A percentile compares a stretch with the other conserved stretches of the same genome.
Conservation (phyloP, 53 echinoderm and acorn worm genomes). For the Echinometra lucunter region DNA sequence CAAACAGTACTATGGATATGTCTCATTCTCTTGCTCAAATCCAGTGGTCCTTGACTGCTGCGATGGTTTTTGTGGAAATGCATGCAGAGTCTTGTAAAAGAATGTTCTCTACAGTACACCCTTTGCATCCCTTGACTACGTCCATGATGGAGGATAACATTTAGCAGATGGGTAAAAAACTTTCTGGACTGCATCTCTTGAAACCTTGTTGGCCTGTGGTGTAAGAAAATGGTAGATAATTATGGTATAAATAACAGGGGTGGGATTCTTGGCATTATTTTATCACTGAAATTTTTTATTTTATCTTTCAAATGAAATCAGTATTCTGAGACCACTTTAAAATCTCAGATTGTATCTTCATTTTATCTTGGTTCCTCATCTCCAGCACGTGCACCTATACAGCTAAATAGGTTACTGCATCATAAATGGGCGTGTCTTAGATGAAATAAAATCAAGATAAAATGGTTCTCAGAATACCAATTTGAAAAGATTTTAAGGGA, state of each 20-base stretch:
- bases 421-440: too few species aligned
- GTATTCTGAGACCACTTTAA: too few species aligned
- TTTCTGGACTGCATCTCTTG: slow-evolving; percentile 6
- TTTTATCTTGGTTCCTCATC: too few species aligned
- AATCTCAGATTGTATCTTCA: too few species aligned
- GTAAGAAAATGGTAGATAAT: not conserved
- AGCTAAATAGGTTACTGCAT: too few species aligned
- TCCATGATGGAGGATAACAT: not conserved
- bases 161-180: not conserved
- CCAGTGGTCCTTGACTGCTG: not conserved
- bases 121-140: not conserved
- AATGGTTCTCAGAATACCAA: too few species aligned
- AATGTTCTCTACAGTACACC: not conserved
- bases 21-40: not conserved
- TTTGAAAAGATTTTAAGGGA: too few species aligned
- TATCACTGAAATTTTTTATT: too few species aligned
- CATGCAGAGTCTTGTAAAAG: not conserved
- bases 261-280: too few species aligned
- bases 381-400: too few species aligned
- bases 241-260: not conserved
- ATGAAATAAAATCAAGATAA: too few species aligned
- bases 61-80: not conserved
- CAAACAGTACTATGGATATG: not conserved
- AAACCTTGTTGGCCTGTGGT: not conserved
- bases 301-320: too few species aligned